Evolutionary conservation across 1,140 invertebrate species (phyloP), one percentile per base, ranked within the genome.

Genomic region (Drosophila prosaltans): DNA sequence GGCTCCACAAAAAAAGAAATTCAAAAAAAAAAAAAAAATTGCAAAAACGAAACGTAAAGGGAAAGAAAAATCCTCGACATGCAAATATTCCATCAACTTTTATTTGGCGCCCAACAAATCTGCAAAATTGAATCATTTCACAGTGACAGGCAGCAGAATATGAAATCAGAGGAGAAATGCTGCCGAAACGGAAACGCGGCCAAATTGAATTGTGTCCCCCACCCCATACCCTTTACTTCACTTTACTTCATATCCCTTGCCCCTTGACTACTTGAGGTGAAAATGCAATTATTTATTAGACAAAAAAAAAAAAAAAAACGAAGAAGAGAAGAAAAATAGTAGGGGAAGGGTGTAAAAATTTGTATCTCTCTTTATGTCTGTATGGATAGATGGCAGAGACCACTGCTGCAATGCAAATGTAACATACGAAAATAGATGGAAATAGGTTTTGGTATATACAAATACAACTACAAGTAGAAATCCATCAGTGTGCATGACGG

Each of bases 271-370:
- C 82, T 88, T 86, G 82, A 86, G 82, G 82, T 88, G 82, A 86
- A 86, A 86, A 88, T 86, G 82, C 83, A 86, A 86, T 86, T 86
- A 86, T 86, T 88, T 86, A 86, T 88, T 82, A 86, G 80, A 75
- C 75, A 51, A 64, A 79, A 80, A 76, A 70, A 69, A 54, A 7
- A 48, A 48, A 51, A 43, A 48, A 43, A 36, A 9, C 4, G 24
- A 16, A 36, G 6, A 57, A 9, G 26, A 28, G 7, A 11, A 32
- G 10, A 9, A 16, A 21, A 30, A 39, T 7, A 30, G 11, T 1
- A 3, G 3, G 24, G 21, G 10, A 51, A 26, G 45, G 45, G 21
- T 26, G 21, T 26, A 8, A 24, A 51, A 51, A 26, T 51, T 59
- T 41, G 3, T 5, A 36, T 28, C n/a, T 43, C 26, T 21, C 26